Base-by-base conservation (phyloP, 2,888 invertebrate genomes). In the Xiphydria camelus region DNA sequence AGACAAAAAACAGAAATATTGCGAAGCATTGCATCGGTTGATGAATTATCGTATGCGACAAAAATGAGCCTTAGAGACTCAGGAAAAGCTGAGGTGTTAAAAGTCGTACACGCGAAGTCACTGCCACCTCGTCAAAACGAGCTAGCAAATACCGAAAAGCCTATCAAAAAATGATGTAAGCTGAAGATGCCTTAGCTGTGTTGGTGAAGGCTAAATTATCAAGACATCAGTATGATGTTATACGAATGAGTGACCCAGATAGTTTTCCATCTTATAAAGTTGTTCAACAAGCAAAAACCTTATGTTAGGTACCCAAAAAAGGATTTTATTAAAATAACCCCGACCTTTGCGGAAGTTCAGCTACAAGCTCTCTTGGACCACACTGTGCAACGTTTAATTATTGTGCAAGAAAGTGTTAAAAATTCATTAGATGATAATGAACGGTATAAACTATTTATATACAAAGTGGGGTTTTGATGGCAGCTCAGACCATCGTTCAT, bases 201-300 rank as follows among this genome's bases (percentile, higher is more conserved):
- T 39, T 44, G 22, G 32, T 44, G 19, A 17, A 44, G 31, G 38
- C 38, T 18, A 44, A 44, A 44, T 38, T 44, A 38, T 38, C 38
- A 38, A 44, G 33, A 44, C 32, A 38, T 32, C 44, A 44, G 25
- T 38, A 38, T 38, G 23, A 38, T 32, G 38, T 38, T 15, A 44
- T 44, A 31, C 31, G 38, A 38, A n/a, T n/a, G 23, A n/a, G n/a
- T n/a, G n/a, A n/a, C n/a, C n/a, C n/a, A 25, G 25, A 3, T 10
- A 25, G 25, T n/a, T n/a, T n/a, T n/a, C n/a, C n/a, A n/a, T n/a
- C n/a, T n/a, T n/a, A n/a, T n/a, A n/a, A n/a, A n/a, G n/a, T n/a
- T n/a, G n/a, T n/a, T n/a, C 25, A n/a, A 10, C 25, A 9, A 10
- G n/a, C 10, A 25, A 25, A 25, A n/a, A 25, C 9, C 9, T 10